Base-by-base conservation (phyloP, 2,888 invertebrate genomes). In the Drosophila paranaensis region DNA sequence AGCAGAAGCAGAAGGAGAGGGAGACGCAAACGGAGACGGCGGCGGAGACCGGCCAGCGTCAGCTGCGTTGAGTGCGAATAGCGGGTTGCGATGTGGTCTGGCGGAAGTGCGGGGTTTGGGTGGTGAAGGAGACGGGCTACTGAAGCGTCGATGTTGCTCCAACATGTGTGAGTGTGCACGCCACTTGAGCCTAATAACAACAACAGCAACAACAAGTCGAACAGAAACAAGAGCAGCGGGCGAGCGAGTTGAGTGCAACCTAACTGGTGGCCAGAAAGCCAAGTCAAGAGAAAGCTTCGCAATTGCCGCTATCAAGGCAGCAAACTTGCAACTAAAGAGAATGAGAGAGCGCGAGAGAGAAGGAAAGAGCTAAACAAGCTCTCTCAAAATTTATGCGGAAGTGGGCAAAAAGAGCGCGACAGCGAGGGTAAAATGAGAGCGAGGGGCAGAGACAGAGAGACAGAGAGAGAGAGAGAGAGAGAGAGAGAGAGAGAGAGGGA, bases 151-250 rank as follows among this genome's bases (percentile, higher is more conserved):
- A 71, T 37, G 58, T 20, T 20, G 20, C 20, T 20, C 20, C 20
- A 20, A 20, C 20, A 20, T 20, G 20, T 20, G 60, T 60, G 56
- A 61, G 66, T 69, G 64, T 63, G 68, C 74, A 61, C 70, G 78
- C 88, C 88, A 88, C 88, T 88, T 86, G 88, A 86, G 83, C 88
- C 88, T 86, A 88, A 85, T 88, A 86, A 82, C 68, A 78, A 70
- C 56, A 72, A 40, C 77, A 82, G 79, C 69, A 74, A 68, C 56
- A 73, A 45, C 74, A 72, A 56, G 57, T 65, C 66, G 74, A 83
- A 60, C 64, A 77, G 68, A 78, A 77, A 71, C 63, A 65, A 70
- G 70, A 71, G 65, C 74, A 76, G 54, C 68, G 62, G 62, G 78
- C 60, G 75, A 78, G 79, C 79, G 55, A 88, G 79, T 81, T 75